A percentile compares a stretch with the other conserved stretches of the same genome.
Conservation (phyloP, 2,888 invertebrate genomes). For the Epicampocera succincta region DNA sequence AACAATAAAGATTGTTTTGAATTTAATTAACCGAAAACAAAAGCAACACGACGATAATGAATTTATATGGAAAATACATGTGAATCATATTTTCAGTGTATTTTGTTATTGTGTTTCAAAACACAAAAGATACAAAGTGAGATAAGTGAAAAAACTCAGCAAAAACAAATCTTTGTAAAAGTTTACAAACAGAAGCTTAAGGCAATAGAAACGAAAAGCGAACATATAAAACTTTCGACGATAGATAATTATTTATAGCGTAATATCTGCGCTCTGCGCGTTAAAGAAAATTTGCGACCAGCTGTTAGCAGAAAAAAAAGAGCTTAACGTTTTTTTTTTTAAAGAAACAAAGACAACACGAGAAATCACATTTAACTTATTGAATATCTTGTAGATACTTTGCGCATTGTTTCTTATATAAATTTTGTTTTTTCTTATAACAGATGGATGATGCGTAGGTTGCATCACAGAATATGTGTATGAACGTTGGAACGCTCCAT, state of each 20-base stretch:
- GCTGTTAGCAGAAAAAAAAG: conserved; percentile 35
- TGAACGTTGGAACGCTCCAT: conserved; percentile 8
- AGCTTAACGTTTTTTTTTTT: conserved; percentile 8
- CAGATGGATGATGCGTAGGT: conserved; percentile 65
- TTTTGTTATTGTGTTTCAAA: conserved; percentile 29
- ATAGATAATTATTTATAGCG: not conserved
- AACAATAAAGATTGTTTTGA: conserved; percentile 54
- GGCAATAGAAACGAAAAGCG: conserved; percentile 35
- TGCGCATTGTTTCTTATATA: not conserved
- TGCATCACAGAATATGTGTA: conserved; percentile 58
- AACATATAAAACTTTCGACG: conserved; percentile 17
- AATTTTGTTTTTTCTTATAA: conserved; percentile 26
- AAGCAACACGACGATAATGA: conserved; percentile 47
- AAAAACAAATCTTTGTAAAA: conserved; percentile 23
- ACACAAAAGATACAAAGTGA: conserved; percentile 45
- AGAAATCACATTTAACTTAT: conserved; percentile 46
- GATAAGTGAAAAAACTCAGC: conserved; percentile 26
- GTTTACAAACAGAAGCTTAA: conserved; percentile 22
- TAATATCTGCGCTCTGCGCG: conserved; percentile 26
- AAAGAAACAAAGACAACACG: conserved; percentile 35
- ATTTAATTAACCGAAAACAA: conserved; percentile 42
- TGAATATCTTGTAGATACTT: conserved; percentile 12
- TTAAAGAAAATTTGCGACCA: conserved; percentile 41
- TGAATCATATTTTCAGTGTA: conserved; percentile 44
- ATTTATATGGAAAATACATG: conserved; percentile 25